Base-by-base conservation (phyloP, 2,888 invertebrate genomes). In the Ditula angustiorana region DNA sequence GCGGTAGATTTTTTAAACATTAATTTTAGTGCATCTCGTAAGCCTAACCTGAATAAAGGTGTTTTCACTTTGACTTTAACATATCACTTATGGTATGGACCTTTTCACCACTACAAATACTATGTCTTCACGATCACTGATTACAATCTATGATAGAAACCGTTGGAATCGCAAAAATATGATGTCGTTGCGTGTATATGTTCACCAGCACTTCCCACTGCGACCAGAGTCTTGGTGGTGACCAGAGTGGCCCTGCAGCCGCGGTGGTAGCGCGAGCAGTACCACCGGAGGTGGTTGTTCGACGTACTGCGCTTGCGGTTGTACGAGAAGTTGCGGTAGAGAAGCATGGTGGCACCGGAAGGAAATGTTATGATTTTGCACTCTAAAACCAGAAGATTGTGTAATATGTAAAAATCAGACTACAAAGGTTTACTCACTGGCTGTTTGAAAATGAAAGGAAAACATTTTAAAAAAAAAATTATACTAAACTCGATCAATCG, bases 261-360 rank as follows among this genome's bases (percentile, higher is more conserved):
- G 1, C 71, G 68, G 57, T 79, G 78, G 68, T 76, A 80, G 60
- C 68, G 69, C 1, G 75, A 66, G 55, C 80, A 81, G 66, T 76
- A 75, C 79, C 78, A 78, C 3, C 71, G 57, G 10, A 67, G 58
- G 1, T 71, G 64, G 33, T 64, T 33, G 41, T 56, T 68, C 0
- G 67, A 60, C n/a, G 49, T 58, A 5, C 71, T 64, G 26, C 74
- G 71, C 16, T 41, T 28, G 1, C 77, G 70, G 65, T 81, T 81
- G 72, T 75, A 83, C 10, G 74, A 71, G 49, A 73, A 53, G 10
- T 58, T 11, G 11, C 46, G 33, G 11, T 44, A 64, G 19, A 58
- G 44, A 0, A 64, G 35, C 3, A 64, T 21, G 1, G 13, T 33
- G 26, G 50, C 23, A 2, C 63, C 63, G 7, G 58, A 33, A 2